These are phyloP conservation scores for Acanthacorydalis orientalis DNA, from an alignment of 2,888 invertebrate genomes.

Conservation along the genomic window DNA sequence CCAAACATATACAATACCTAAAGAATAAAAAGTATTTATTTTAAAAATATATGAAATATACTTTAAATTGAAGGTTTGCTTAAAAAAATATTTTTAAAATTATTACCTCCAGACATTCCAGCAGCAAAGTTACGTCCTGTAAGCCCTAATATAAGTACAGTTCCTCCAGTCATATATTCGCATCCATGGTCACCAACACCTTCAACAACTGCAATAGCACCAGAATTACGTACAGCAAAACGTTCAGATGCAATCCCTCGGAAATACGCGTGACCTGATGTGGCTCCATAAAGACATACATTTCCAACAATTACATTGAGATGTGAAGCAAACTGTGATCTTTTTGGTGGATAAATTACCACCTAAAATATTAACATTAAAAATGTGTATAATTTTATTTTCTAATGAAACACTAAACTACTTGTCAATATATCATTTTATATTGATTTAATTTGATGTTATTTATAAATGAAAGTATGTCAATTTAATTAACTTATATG, in stretches of 20 bases:
- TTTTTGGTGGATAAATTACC: slow-evolving; percentile 80
- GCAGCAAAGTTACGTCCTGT: slow-evolving; percentile 98
- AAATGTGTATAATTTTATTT: not conserved
- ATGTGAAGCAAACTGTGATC: slow-evolving; percentile 74
- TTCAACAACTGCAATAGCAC: slow-evolving; percentile 88
- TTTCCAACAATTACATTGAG: slow-evolving; percentile 96
- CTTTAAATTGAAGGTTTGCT: not conserved
- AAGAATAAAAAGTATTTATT: not conserved
- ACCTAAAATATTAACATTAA: slow-evolving; percentile 21
- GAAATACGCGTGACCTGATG: slow-evolving; percentile 84
- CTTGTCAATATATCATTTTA: no score
- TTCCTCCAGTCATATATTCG: slow-evolving; percentile 98
- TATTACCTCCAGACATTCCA: slow-evolving; percentile 76
- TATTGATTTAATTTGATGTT: no score
- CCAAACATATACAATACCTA: slow-evolving; percentile 81
- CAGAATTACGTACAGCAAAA: slow-evolving; percentile 96
- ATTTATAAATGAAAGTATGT: no score
- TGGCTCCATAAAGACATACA: slow-evolving; percentile 95
- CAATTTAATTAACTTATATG: no score
- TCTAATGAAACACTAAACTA: no score
- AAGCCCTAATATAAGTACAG: slow-evolving; percentile 76
- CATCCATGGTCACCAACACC: slow-evolving; percentile 99
- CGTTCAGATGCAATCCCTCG: slow-evolving; percentile 86
- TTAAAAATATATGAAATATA: not conserved
- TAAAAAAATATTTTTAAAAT: no score